Evolutionary conservation across 2,797 vertebrate species (phyloP).

Genomic region (Sebastes minor): DNA sequence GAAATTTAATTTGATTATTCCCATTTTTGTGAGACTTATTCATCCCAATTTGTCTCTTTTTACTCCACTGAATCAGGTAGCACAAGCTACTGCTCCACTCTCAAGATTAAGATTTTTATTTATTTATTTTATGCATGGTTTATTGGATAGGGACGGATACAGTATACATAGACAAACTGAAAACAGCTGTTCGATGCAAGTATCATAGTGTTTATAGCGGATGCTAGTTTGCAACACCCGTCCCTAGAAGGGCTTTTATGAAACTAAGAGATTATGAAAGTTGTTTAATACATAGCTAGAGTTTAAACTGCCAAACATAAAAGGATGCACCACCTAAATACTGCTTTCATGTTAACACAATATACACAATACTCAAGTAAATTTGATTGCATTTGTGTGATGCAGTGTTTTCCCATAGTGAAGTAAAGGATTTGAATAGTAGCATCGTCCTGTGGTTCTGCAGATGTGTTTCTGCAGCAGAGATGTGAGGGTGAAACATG

Average conservation of each 20-base stretch:
- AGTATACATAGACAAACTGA: not conserved
- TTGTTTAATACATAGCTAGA: not conserved
- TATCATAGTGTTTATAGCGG: not conserved
- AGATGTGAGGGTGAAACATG: constrained; percentile 12
- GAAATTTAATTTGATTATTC: not conserved
- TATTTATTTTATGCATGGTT: not conserved
- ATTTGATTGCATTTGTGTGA: not conserved
- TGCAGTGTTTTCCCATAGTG: no score
- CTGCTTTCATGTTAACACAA: not conserved
- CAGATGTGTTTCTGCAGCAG: constrained; percentile 10
- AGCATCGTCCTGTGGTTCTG: not conserved
- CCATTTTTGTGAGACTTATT: not conserved
- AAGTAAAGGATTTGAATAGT: not conserved
- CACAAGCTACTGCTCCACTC: not conserved
- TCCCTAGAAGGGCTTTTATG: not conserved
- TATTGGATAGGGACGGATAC: not conserved
- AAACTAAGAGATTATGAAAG: not conserved
- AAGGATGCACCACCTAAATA: not conserved
- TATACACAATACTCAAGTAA: not conserved
- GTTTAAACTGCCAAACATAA: not conserved
- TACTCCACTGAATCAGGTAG: not conserved
- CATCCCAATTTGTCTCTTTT: not conserved
- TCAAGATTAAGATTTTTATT: not conserved
- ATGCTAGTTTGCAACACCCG: no score
- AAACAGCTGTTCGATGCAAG: not conserved